Evolutionary conservation across 1,140 invertebrate species (phyloP).

Genomic region (Apolygus lucorum): DNA sequence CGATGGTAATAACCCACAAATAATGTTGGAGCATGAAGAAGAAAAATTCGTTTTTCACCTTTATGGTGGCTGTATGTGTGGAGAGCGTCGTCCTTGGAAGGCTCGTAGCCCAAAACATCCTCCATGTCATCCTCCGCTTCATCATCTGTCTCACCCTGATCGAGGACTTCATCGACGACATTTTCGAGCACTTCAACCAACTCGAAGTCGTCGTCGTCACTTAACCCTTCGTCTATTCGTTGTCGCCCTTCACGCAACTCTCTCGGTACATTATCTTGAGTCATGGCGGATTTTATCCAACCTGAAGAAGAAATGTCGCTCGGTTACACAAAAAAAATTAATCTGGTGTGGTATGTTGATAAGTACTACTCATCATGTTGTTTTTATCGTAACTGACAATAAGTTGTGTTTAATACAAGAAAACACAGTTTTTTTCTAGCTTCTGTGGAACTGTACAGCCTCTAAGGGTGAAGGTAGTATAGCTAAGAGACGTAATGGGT

Average conservation of each 20-base stretch:
- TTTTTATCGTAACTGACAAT: too few species aligned
- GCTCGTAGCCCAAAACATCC: neutral
- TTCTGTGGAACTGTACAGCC: too few species aligned
- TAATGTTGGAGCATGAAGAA: neutral
- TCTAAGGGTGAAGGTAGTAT: too few species aligned
- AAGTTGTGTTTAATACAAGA: too few species aligned
- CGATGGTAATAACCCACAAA: neutral
- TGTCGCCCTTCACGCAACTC: neutral
- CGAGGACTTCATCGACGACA: neutral
- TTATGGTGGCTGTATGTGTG: neutral
- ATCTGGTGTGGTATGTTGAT: too few species aligned
- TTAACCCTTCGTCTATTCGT: neutral
- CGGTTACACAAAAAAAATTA: too few species aligned
- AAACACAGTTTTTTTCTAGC: too few species aligned
- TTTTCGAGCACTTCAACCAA: neutral
- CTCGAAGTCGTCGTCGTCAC: neutral
- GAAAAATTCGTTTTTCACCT: neutral
- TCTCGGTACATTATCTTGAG: constrained; percentile 1
- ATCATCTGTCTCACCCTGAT: neutral
- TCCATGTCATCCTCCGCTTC: constrained; percentile 5
- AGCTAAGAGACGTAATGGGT: too few species aligned
- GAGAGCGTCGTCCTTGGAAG: neutral
- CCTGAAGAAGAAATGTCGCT: too few species aligned
- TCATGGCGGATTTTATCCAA: neutral
- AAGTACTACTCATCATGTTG: too few species aligned